Conservation (phyloP, 2,113 vertebrate genomes). For the Arizona elegans region DNA sequence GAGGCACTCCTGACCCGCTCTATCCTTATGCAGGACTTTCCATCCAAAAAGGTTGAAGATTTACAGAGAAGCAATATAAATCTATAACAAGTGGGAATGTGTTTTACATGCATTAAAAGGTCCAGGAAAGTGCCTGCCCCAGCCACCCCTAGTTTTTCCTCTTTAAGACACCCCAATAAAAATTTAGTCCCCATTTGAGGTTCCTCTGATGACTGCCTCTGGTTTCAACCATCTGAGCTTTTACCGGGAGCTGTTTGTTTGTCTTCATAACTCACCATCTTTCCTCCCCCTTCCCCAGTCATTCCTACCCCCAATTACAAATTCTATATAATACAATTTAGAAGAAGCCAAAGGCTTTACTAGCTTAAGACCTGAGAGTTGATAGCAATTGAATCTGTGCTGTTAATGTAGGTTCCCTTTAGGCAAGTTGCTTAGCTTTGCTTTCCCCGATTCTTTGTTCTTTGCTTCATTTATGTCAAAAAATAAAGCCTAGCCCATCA, state of each 20-base stretch:
- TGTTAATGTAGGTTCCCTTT: constrained; percentile 33
- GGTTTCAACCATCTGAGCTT: rapidly evolving
- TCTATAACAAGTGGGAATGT: neutral
- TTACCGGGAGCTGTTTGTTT: neutral
- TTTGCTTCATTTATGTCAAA: constrained; percentile 21
- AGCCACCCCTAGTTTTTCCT: neutral
- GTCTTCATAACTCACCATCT: rapidly evolving
- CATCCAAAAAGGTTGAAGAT: neutral
- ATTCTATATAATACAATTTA: neutral
- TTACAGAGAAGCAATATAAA: neutral
- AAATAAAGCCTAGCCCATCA: constrained; percentile 37
- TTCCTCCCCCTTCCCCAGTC: rapidly evolving
- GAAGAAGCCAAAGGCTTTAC: constrained; percentile 21
- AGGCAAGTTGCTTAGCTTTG: constrained; percentile 43
- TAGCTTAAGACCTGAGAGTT: constrained; percentile 4
- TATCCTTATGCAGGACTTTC: neutral
- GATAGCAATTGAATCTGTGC: constrained; percentile 21
- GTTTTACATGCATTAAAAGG: neutral
- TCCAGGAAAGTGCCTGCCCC: constrained; percentile 1
- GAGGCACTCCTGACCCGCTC: neutral
- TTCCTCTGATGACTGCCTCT: neutral
- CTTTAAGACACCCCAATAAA: neutral
- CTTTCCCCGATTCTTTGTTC: constrained; percentile 45
- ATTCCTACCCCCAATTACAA: rapidly evolving
- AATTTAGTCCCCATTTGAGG: neutral